These are phyloP conservation scores for Malaclemys terrapin DNA, from an alignment of 2,113 vertebrate species.

Conservation along the genomic window DNA sequence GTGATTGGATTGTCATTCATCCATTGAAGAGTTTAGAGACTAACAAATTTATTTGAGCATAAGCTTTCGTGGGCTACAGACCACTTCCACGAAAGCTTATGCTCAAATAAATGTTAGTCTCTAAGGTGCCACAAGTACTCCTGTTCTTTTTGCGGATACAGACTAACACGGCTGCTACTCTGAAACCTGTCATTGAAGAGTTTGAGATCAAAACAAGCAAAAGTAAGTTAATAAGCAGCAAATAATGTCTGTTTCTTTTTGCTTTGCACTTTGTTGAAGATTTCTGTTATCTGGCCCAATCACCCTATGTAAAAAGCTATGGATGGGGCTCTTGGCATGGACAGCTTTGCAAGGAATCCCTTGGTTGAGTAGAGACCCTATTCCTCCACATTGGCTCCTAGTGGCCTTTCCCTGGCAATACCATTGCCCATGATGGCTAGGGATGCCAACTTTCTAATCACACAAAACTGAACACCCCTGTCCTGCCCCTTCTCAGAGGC, in stretches of 20 bases:
- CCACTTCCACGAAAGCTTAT: too few relatives aligned
- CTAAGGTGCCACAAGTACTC: too few relatives aligned
- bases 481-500: too few relatives aligned
- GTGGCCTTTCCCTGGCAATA: neutral
- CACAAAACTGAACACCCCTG: too few relatives aligned
- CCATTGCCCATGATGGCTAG: too few relatives aligned
- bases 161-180: too few relatives aligned
- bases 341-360: neutral
- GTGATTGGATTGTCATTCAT: neutral
- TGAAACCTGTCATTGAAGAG: neutral
- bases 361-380: neutral
- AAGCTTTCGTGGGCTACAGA: too few relatives aligned
- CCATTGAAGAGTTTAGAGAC: neutral
- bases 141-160: too few relatives aligned
- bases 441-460: too few relatives aligned
- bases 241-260: neutral
- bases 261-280: neutral
- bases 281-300: neutral
- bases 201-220: constrained; percentile 1
- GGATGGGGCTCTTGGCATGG: neutral
- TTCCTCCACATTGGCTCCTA: neutral
- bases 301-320: neutral
- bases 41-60: too few relatives aligned
- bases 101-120: too few relatives aligned
- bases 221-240: neutral